phyloP scores from a whole-genome alignment of 2,113 vertebrate genomes.

The Natator depressus region DNA sequence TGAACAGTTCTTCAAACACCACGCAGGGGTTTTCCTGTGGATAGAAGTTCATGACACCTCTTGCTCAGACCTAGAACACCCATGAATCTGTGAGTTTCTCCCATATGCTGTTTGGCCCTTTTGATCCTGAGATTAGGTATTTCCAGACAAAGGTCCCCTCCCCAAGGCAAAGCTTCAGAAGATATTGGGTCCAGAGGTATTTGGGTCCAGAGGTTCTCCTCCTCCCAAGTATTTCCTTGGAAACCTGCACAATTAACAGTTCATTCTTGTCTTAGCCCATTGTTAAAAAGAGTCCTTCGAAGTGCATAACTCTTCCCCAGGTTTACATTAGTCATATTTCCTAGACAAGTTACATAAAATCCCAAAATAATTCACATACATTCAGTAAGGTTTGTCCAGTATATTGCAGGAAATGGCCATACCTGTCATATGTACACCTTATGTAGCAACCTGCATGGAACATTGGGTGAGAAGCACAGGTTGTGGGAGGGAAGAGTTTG shows the following conservation, averaged over 20 bases:
- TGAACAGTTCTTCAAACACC: not conserved
- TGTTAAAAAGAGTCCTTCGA: not conserved
- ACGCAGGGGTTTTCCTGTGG: not conserved
- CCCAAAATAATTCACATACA: not conserved
- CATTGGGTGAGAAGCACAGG: not conserved
- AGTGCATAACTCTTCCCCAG: not conserved
- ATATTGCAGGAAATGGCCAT: not conserved
- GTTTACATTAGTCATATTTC: not conserved
- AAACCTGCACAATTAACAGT: not conserved
- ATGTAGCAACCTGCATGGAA: not conserved
- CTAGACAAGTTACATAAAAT: not conserved
- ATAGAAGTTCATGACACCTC: not conserved
- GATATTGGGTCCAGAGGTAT: not conserved
- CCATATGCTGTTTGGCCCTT: not conserved
- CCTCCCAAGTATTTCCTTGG: too few species aligned
- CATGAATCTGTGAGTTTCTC: not conserved
- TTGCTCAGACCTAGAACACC: not conserved
- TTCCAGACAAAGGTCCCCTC: not conserved
- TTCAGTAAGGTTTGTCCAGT: not conserved
- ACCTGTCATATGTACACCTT: not conserved
- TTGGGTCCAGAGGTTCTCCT: too few species aligned
- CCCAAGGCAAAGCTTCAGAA: not conserved
- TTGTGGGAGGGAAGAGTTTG: not conserved
- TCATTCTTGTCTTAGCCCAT: not conserved
- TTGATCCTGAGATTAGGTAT: not conserved